A percentile compares a stretch with the other conserved stretches of the same genome.
phyloP scores from a whole-genome alignment of 1,140 invertebrate species.

The Phocides pigmalion region DNA sequence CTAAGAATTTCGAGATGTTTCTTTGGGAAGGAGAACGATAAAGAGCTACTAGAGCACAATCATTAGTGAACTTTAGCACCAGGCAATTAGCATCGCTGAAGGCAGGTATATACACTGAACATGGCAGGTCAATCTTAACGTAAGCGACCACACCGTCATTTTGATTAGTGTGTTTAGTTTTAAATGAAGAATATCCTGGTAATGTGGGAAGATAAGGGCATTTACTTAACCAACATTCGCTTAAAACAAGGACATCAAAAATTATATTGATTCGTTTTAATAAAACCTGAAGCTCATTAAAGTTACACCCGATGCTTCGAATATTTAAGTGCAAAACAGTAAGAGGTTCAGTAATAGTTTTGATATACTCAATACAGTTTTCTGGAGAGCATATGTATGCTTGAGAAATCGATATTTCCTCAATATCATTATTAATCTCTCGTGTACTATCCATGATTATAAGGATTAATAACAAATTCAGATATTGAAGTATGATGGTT shows the following conservation, averaged over 20 bases:
- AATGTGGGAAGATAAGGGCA: conserved; percentile 16
- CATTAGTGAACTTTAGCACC: conserved; percentile 16
- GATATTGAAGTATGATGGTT: too few species aligned
- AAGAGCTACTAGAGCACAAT: neutral
- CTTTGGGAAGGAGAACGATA: conserved; percentile 6
- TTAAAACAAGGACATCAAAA: conserved; percentile 38
- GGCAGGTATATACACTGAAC: neutral
- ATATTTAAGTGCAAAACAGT: conserved; percentile 36
- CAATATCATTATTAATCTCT: conserved; percentile 16
- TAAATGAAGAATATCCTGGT: conserved; percentile 27
- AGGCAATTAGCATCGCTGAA: conserved; percentile 35
- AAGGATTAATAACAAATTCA: neutral
- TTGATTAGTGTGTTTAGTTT: conserved; percentile 35
- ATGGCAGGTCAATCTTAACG: conserved; percentile 17
- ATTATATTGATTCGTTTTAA: conserved; percentile 26
- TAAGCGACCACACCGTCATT: conserved; percentile 41
- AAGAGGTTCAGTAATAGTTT: conserved; percentile 5
- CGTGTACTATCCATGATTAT: conserved; percentile 7
- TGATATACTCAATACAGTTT: conserved; percentile 4
- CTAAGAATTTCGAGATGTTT: conserved; percentile 6
- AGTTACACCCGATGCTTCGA: conserved; percentile 41
- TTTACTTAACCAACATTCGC: conserved; percentile 42
- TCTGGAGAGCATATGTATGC: conserved; percentile 2
- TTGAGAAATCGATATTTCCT: conserved; percentile 3
- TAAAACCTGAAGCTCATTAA: conserved; percentile 29